Conservation (phyloP, 2,888 invertebrate species). For the Dolichopus griseipennis region DNA sequence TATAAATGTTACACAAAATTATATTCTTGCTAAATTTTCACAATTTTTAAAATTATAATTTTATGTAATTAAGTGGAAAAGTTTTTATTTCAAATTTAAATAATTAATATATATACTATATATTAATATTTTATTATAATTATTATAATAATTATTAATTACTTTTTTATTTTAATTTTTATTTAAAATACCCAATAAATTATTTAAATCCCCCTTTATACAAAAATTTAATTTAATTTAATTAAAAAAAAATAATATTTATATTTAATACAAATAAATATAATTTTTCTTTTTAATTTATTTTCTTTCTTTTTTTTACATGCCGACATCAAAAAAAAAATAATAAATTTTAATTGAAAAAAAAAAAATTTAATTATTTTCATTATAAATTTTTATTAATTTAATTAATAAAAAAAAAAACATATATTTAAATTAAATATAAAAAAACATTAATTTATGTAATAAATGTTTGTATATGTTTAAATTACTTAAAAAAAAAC, state of each 20-base stretch:
- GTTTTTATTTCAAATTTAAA: too few species aligned
- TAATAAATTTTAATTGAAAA: neutral
- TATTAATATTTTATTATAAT: neutral
- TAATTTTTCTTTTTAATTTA: neutral
- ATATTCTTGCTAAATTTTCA: neutral
- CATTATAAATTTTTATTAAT: neutral
- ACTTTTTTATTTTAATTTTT: neutral
- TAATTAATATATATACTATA: too few species aligned
- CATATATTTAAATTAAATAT: neutral
- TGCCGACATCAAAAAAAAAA: conserved; percentile 10
- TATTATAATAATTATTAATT: neutral
- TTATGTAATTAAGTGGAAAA: conserved; percentile 13
- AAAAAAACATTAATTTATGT: too few species aligned
- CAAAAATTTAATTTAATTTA: conserved; percentile 13
- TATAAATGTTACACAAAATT: conserved; percentile 5
- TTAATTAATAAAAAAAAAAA: conserved; percentile 7
- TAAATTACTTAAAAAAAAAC: too few species aligned
- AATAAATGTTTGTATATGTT: neutral
- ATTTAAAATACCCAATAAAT: neutral
- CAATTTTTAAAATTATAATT: neutral
- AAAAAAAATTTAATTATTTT: neutral
- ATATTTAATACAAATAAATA: conserved; percentile 13
- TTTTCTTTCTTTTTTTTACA: conserved; percentile 13
- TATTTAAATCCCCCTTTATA: neutral
- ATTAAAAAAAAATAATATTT: conserved; percentile 19